Conservation (phyloP, 1,140 invertebrate genomes). For the Drosophila simulans region DNA sequence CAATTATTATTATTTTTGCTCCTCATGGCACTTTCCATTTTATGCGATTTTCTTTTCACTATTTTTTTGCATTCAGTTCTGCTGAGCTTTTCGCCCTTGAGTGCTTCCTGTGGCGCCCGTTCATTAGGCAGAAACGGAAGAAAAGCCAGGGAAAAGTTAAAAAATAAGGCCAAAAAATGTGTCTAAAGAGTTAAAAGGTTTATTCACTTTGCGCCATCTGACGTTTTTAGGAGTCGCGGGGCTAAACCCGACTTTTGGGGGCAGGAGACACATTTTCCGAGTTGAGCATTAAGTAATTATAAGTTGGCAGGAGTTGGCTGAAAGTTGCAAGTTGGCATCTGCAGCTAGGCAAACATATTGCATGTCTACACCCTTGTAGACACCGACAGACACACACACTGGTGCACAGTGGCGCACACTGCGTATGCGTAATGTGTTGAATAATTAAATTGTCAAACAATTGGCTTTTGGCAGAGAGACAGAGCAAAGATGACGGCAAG, state of each 20-base stretch:
- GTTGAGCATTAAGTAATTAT: conserved; percentile 77
- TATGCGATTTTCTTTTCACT: conserved; percentile 5
- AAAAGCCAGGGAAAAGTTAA: conserved; percentile 20
- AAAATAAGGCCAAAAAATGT: conserved; percentile 22
- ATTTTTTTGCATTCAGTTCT: conserved; percentile 25
- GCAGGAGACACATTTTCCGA: conserved; percentile 34
- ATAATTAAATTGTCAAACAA: conserved; percentile 80
- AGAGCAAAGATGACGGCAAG: conserved; percentile 23
- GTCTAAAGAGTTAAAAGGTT: conserved; percentile 76
- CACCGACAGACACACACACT: neutral
- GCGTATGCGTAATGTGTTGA: conserved; percentile 73
- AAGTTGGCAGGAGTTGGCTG: conserved; percentile 61
- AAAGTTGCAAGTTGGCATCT: conserved; percentile 69
- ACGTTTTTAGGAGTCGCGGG: conserved; percentile 6
- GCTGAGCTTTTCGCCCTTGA: conserved; percentile 55
- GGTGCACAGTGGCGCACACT: conserved; percentile 26
- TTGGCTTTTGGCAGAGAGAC: conserved; percentile 47
- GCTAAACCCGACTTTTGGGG: conserved; percentile 15
- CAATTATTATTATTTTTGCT: conserved; percentile 29
- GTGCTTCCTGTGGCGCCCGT: conserved; percentile 73
- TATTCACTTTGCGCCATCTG: conserved; percentile 64
- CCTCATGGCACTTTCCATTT: conserved; percentile 38
- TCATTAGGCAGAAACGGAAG: conserved; percentile 72
- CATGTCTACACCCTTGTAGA: conserved; percentile 41
- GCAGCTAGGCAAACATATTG: conserved; percentile 50